phyloP scores from a whole-genome alignment of 2,797 vertebrate species.

The Malacoctenus gilli region DNA sequence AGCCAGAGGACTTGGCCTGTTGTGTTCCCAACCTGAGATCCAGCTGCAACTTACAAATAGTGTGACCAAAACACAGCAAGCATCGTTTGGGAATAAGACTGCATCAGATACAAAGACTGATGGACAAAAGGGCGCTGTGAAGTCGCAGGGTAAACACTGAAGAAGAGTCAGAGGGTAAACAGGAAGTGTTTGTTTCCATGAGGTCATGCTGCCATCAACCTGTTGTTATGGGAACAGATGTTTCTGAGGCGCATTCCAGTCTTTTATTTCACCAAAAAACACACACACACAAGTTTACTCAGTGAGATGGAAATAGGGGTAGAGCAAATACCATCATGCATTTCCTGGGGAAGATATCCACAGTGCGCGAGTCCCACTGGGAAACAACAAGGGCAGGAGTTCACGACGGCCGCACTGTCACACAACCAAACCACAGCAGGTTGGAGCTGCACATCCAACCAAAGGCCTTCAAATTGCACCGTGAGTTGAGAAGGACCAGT shows the following conservation, averaged over 20 bases:
- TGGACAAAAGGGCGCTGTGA: constrained; percentile 1
- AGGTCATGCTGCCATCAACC: constrained; percentile 58
- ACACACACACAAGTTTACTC: constrained; percentile 1
- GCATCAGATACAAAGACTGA: constrained; percentile 1
- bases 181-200: constrained; percentile 69
- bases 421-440: too few relatives aligned
- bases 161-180: constrained; percentile 54
- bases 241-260: constrained; percentile 58
- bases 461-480: too few relatives aligned
- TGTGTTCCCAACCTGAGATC: background rate
- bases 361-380: constrained; percentile 5
- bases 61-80: background rate
- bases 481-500: too few relatives aligned
- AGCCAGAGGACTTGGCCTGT: too few relatives aligned
- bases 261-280: constrained; percentile 29
- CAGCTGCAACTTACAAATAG: background rate
- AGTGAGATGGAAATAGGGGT: constrained; percentile 23
- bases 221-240: constrained; percentile 71
- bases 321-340: constrained; percentile 41
- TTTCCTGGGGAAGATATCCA: constrained; percentile 17
- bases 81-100: background rate
- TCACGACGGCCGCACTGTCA: background rate
- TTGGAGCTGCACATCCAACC: too few relatives aligned
- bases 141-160: constrained; percentile 46
- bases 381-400: constrained; percentile 5